Evolutionary conservation across 2,888 invertebrate species (phyloP).

Genomic region (Boloria euphrosyne): DNA sequence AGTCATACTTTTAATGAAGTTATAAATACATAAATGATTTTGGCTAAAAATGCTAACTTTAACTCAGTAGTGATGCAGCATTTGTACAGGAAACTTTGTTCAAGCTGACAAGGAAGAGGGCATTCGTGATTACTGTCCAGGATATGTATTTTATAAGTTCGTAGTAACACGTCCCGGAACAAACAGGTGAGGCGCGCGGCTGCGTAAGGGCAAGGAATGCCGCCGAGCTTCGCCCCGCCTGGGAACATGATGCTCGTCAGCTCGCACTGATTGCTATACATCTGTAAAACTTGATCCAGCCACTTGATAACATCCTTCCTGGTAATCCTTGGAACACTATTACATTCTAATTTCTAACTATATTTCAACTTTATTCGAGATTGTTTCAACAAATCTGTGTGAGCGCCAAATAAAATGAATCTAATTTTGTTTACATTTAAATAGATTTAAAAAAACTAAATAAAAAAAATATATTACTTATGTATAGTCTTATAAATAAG

Average conservation of each 20-base stretch:
- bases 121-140: constrained; percentile 67
- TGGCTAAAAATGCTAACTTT: neutral
- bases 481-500: too few relatives aligned
- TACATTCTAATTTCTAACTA: constrained; percentile 30
- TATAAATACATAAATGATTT: neutral
- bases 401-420: too few relatives aligned
- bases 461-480: too few relatives aligned
- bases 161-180: constrained; percentile 71
- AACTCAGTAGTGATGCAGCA: constrained; percentile 31
- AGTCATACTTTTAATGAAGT: too few relatives aligned
- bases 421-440: too few relatives aligned
- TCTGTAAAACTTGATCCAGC: constrained; percentile 57
- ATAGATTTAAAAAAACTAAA: too few relatives aligned
- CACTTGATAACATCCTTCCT: constrained; percentile 57
- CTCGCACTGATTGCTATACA: constrained; percentile 50
- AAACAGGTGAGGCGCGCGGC: constrained; percentile 63
- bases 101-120: constrained; percentile 64
- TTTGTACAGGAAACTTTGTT: constrained; percentile 51
- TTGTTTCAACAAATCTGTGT: too few relatives aligned
- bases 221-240: constrained; percentile 57
- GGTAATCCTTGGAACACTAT: constrained; percentile 41
- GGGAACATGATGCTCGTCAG: constrained; percentile 61
- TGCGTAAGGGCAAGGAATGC: constrained; percentile 77
- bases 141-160: constrained; percentile 62
- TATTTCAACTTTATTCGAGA: neutral